Evolutionary conservation across 2,888 invertebrate genomes (phyloP).

Genomic region (Pocota personata): DNA sequence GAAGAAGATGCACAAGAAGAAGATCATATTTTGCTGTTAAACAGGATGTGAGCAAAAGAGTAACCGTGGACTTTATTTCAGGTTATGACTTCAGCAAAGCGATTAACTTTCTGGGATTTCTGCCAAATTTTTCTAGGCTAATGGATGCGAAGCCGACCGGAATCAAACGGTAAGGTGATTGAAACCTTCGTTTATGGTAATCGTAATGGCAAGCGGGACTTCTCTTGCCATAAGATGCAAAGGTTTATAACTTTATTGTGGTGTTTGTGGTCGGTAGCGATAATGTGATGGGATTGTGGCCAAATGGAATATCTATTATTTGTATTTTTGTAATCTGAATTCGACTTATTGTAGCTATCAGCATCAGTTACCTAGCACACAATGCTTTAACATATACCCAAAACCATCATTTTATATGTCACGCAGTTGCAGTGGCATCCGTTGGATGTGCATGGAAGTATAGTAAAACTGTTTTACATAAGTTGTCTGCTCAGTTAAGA

Average conservation of each 20-base stretch:
- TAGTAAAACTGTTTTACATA: too few species aligned
- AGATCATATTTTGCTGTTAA: constrained; percentile 39
- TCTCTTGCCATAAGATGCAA: not conserved
- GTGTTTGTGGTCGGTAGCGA: not conserved
- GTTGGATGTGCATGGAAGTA: too few species aligned
- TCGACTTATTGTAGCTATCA: not conserved
- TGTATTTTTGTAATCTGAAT: not conserved
- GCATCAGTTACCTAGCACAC: too few species aligned
- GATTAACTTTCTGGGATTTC: constrained; percentile 57
- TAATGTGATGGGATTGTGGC: constrained; percentile 33
- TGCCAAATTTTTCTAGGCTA: constrained; percentile 63
- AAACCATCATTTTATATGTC: too few species aligned
- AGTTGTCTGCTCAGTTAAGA: too few species aligned
- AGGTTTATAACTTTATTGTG: constrained; percentile 29
- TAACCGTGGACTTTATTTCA: constrained; percentile 36
- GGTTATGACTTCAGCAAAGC: constrained; percentile 43
- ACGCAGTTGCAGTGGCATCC: too few species aligned
- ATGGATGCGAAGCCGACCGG: constrained; percentile 46
- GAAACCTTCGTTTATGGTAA: constrained; percentile 51
- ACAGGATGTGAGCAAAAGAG: constrained; percentile 5
- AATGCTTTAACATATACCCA: too few species aligned
- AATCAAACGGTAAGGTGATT: constrained; percentile 41
- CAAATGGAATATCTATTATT: not conserved
- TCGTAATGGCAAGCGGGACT: constrained; percentile 24
- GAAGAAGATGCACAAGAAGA: not conserved